Evolutionary conservation across 2,113 vertebrate species (phyloP).

Genomic region (Desmodus rotundus): DNA sequence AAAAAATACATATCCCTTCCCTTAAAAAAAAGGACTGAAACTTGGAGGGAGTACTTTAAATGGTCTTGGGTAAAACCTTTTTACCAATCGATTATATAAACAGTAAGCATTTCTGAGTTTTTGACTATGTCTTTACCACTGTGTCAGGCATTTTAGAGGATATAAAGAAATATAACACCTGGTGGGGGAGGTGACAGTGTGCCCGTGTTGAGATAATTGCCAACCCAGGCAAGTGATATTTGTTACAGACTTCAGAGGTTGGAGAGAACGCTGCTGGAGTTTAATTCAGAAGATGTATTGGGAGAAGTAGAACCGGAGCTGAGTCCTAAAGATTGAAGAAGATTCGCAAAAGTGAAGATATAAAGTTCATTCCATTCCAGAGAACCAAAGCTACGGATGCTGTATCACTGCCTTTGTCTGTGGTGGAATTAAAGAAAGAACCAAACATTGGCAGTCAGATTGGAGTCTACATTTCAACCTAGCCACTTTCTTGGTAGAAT

Average conservation of each 20-base stretch:
- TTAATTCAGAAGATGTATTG: neutral
- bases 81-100: neutral
- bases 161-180: neutral
- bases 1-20: neutral
- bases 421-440: neutral
- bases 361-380: neutral
- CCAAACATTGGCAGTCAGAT: neutral
- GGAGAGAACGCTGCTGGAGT: neutral
- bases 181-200: neutral
- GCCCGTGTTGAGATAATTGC: conserved; percentile 14
- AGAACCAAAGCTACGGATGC: neutral
- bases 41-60: neutral
- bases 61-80: neutral
- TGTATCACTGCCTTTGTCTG: neutral
- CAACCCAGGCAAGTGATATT: neutral
- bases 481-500: neutral
- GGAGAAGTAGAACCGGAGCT: neutral
- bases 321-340: neutral
- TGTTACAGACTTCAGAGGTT: neutral
- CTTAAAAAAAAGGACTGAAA: neutral
- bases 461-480: neutral
- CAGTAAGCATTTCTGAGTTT: neutral
- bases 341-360: neutral
- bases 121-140: neutral
- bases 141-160: neutral